Conservation (phyloP, 2,888 invertebrate species). For the Argynnis bischoffii region DNA sequence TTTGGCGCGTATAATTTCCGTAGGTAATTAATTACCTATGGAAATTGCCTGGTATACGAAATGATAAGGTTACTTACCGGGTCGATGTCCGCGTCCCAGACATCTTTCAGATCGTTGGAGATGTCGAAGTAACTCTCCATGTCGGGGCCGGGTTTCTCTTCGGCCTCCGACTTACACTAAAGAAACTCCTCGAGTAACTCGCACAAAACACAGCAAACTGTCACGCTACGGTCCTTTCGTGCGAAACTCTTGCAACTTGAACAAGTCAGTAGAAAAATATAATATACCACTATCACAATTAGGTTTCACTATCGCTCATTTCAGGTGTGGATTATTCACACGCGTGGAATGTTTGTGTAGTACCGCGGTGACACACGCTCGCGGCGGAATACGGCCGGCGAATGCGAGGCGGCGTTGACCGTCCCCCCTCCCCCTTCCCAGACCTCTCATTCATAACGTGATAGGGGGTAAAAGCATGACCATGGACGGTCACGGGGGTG, state of each 20-base stretch:
- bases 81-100: constrained; percentile 92
- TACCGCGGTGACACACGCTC: constrained; percentile 46
- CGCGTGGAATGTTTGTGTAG: constrained; percentile 60
- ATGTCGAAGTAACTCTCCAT: constrained; percentile 91
- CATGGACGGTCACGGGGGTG: constrained; percentile 50
- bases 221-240: constrained; percentile 64
- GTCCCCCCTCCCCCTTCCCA: constrained; percentile 47
- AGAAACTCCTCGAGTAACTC: constrained; percentile 51
- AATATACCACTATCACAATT: constrained; percentile 64
- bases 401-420: constrained; percentile 57
- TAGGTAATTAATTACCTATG: constrained; percentile 11
- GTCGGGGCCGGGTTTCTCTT: constrained; percentile 68
- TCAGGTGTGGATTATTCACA: constrained; percentile 64
- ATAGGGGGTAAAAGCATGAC: constrained; percentile 67
- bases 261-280: constrained; percentile 50
- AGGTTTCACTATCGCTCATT: constrained; percentile 77
- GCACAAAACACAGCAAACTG: constrained; percentile 68
- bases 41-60: not conserved
- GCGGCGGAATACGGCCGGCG: constrained; percentile 66
- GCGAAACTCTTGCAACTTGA: constrained; percentile 59
- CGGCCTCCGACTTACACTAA: constrained; percentile 66
- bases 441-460: constrained; percentile 72
- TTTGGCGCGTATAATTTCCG: constrained; percentile 13
- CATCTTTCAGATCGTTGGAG: constrained; percentile 88
- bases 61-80: constrained; percentile 85